Base-by-base conservation (phyloP, 2,797 vertebrate species). In the Cheracebus regulus region DNA sequence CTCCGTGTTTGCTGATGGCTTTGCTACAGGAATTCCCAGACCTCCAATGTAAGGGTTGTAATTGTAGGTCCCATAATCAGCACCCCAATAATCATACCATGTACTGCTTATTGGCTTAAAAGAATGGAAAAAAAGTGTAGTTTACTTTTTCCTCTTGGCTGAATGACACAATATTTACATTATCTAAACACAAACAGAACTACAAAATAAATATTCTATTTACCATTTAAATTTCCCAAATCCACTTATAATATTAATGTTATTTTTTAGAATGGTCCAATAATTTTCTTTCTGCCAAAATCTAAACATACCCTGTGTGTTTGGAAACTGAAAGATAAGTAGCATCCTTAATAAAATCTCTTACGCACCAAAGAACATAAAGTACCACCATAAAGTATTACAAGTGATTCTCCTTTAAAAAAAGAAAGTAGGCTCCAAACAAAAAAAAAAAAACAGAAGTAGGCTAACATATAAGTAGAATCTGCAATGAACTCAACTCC, bases 61-160 rank as follows among this genome's bases (percentile, higher is more conserved):
- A 98, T 99, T 99, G 88, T 99, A 99, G 0, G 99, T 99, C 70
- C 99, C 99, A 96, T 99, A 99, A 98, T 99, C 99, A 36, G 99
- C 99, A 70, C 99, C 99, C 99, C 99, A 99, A 98, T 99, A 99
- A 98, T 99, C 99, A 11, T 99, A 99, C 99, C 99, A 99, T 10
- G 99, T 99, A 98, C 99, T 99, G 99, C 99, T 99, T 98, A 99
- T 99, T 78, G 99, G 99, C 99, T 99, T 98, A 98, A 97, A 24
- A 41, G 95, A 98, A 96, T 0, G 61, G 55, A 75, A 95, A 90
- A 86, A 88, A 95, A 92, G 5, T 50, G 20, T 87, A 50, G 26
- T 7, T 96, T 87, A 72, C 81, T 95, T 88, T 89, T 73, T 7
- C 12, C 20, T 48, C 28, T 70, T 95, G 44, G 90, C 3, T 50